These are phyloP conservation scores for Macrotis lagotis DNA, from an alignment of 2,113 vertebrate genomes.

Conservation along the genomic window DNA sequence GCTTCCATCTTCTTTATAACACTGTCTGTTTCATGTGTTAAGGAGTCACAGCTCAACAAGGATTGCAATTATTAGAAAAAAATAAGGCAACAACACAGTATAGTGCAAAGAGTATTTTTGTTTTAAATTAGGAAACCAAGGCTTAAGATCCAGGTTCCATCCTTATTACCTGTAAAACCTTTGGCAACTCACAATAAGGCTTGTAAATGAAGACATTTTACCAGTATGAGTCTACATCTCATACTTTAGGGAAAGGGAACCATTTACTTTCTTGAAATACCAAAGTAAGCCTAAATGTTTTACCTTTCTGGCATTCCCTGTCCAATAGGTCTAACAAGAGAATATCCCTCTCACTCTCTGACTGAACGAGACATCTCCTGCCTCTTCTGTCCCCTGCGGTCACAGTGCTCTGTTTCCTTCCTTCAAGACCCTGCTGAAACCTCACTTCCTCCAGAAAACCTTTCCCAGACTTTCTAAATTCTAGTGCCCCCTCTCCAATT, in stretches of 20 bases:
- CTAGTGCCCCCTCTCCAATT: not conserved
- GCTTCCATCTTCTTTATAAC: constrained; percentile 98
- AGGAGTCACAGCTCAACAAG: constrained; percentile 62
- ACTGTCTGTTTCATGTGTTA: constrained; percentile 90
- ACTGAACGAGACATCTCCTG: not conserved
- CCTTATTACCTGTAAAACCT: not conserved
- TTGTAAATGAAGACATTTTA: not conserved
- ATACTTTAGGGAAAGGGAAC: not conserved
- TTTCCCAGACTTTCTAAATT: not conserved
- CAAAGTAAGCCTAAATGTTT: not conserved
- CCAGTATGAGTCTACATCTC: not conserved
- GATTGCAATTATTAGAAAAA: not conserved
- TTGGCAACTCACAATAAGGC: not conserved
- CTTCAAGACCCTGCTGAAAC: not conserved
- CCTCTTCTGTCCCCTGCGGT: not conserved
- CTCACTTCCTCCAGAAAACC: not conserved
- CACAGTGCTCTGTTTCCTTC: not conserved
- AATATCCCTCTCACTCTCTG: not conserved
- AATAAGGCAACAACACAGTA: not conserved
- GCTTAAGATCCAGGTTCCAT: not conserved
- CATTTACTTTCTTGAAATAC: not conserved
- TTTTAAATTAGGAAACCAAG: not conserved
- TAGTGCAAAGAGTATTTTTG: not conserved
- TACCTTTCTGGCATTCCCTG: not conserved
- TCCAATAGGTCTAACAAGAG: not conserved